These are phyloP conservation scores for Tetrax tetrax DNA, from an alignment of 2,113 vertebrate species.

Conservation along the genomic window DNA sequence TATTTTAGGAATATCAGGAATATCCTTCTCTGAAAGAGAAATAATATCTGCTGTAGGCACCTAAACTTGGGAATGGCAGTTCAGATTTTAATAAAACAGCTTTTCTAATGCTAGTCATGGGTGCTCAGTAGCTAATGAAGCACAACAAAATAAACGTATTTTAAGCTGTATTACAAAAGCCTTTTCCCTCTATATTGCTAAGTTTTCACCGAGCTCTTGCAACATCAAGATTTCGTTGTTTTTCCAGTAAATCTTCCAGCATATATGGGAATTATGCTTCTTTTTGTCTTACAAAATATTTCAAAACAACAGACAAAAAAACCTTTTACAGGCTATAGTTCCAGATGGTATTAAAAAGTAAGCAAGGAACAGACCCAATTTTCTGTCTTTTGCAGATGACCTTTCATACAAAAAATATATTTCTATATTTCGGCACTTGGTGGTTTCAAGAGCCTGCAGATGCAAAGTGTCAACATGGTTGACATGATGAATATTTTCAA, in stretches of 20 bases:
- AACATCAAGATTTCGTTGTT: conserved; percentile 17
- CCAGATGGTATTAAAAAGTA: conserved; percentile 28
- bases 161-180: background rate
- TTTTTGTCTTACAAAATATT: conserved; percentile 27
- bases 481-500: conserved; percentile 44
- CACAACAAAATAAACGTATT: background rate
- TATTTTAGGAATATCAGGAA: background rate
- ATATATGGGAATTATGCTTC: background rate
- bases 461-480: conserved; percentile 37
- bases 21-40: background rate
- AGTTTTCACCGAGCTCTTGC: conserved; percentile 12
- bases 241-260: conserved; percentile 49
- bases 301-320: conserved; percentile 26
- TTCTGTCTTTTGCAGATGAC: conserved; percentile 50
- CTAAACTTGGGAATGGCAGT: background rate
- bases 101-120: background rate
- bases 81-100: background rate
- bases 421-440: conserved; percentile 7
- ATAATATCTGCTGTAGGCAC: background rate
- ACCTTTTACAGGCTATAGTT: background rate
- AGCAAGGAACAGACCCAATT: conserved; percentile 30
- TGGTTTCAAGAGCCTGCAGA: conserved; percentile 49
- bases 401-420: conserved; percentile 37
- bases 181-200: conserved; percentile 10
- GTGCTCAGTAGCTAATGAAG: background rate